Conservation (phyloP, 2,797 vertebrate species). For the Anniella stebbinsi region DNA sequence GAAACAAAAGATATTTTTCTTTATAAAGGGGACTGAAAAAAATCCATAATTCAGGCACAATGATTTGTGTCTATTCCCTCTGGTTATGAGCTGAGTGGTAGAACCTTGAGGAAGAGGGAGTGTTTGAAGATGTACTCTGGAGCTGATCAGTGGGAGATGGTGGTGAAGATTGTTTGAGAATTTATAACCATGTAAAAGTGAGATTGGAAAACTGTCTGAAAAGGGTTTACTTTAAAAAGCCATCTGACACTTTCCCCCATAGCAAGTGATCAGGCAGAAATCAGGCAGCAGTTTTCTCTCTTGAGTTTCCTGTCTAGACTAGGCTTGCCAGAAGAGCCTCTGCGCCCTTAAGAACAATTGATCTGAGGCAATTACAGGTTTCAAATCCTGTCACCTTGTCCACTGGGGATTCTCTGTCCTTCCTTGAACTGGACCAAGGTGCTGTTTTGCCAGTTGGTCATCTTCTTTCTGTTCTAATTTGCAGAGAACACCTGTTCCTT, state of each 20-base stretch:
- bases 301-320: constrained; percentile 1
- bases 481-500: constrained; percentile 76
- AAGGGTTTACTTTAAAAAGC: constrained; percentile 34
- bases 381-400: neutral
- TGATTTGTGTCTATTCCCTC: neutral
- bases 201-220: constrained; percentile 26
- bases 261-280: constrained; percentile 8
- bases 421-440: constrained; percentile 27
- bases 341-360: rapidly evolving
- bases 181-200: constrained; percentile 44
- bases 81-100: neutral
- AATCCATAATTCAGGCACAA: neutral
- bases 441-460: constrained; percentile 43
- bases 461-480: constrained; percentile 65
- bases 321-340: neutral
- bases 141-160: constrained; percentile 41
- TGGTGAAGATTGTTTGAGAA: constrained; percentile 45
- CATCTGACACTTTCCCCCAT: neutral
- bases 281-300: neutral
- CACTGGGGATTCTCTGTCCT: constrained; percentile 15
- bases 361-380: constrained; percentile 11
- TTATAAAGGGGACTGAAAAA: neutral
- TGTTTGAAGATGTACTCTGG: constrained; percentile 15
- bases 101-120: constrained; percentile 12
- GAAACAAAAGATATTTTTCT: constrained; percentile 46